Evolutionary conservation across 2,888 invertebrate species (phyloP), one percentile per base, ranked within the genome.

Genomic region (Esperia sulphurella): DNA sequence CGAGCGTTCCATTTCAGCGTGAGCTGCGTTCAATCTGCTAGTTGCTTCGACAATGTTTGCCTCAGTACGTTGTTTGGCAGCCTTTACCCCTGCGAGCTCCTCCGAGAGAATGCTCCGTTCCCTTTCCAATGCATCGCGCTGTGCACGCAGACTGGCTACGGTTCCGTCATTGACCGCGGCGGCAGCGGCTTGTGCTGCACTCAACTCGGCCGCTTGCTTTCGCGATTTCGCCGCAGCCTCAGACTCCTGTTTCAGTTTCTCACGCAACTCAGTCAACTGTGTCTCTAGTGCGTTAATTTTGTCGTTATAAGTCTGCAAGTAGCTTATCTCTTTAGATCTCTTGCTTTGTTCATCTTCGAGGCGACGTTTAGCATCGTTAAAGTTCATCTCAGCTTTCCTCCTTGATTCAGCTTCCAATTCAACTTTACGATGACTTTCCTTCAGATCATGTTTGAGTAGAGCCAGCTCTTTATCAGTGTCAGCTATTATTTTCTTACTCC

Each of bases 321-420:
- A 95, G 65, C 93, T 95, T 75, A 95, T 94, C 81, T 97, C 96
- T 53, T 97, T 93, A 4, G 94, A 94, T 59, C 97, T 89, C 69
- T 94, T 94, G 68, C 92, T 95, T 70, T 96, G 96, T 72, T 98
- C 98, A 57, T 96, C 96, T 63, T 98, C 97, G 45, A 97, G 91
- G 60, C 96, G 94, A 50, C 95, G 93, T 74, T 97, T 97, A 8
- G 95, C 91, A 58, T 98, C 98, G 31, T 91, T 91, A 45, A 96
- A 90, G 59, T 94, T 90, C 21, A 92, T 90, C 83, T 98, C 98
- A 0, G 95, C 93, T 80, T 98, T 97, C 60, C 95, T 92, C 48
- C 96, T 92, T 21, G 92, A 78, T 58, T 98, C 98, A 6, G 92
- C 91, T 83, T 98, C 98, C 60, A 94, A 93, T 61, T 98, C 98